Evolutionary conservation across 2,888 invertebrate species (phyloP).

Genomic region (Acrobasis consociella): DNA sequence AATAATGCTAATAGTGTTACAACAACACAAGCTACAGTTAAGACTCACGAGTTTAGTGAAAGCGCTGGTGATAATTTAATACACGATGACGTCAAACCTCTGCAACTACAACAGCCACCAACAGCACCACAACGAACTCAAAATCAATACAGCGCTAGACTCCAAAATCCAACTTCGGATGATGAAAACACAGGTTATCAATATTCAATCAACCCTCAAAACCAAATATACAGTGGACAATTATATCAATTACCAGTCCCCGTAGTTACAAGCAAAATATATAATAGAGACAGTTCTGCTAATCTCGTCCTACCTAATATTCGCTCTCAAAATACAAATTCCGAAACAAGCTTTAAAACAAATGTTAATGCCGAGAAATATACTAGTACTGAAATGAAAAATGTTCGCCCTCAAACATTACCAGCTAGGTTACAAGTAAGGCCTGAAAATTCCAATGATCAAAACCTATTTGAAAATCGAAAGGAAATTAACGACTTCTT

Average conservation of each 20-base stretch:
- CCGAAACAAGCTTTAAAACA: constrained; percentile 34
- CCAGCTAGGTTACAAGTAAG: constrained; percentile 55
- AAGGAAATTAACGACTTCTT: constrained; percentile 54
- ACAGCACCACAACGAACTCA: constrained; percentile 26
- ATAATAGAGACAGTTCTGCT: constrained; percentile 54
- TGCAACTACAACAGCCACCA: constrained; percentile 24
- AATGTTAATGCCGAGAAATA: constrained; percentile 38
- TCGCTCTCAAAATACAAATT: constrained; percentile 37
- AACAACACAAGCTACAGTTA: constrained; percentile 37
- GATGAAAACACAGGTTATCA: constrained; percentile 34
- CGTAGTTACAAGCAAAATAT: constrained; percentile 66
- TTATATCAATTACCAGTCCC: constrained; percentile 71
- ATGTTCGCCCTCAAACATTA: constrained; percentile 56
- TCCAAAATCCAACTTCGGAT: constrained; percentile 38
- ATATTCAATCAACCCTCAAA: constrained; percentile 41
- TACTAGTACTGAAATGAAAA: constrained; percentile 53
- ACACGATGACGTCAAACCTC: constrained; percentile 21
- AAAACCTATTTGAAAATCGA: constrained; percentile 48
- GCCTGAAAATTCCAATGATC: constrained; percentile 38
- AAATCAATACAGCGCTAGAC: constrained; percentile 40
- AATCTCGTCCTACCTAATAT: constrained; percentile 40
- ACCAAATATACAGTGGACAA: constrained; percentile 70
- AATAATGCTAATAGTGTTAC: constrained; percentile 39
- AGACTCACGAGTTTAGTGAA: constrained; percentile 40
- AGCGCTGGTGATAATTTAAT: constrained; percentile 37